A percentile compares a stretch with the other conserved stretches of the same genome.
These are phyloP conservation scores for Dromius quadrimaculatus DNA, from an alignment of 2,888 invertebrate species.

Conservation along the genomic window DNA sequence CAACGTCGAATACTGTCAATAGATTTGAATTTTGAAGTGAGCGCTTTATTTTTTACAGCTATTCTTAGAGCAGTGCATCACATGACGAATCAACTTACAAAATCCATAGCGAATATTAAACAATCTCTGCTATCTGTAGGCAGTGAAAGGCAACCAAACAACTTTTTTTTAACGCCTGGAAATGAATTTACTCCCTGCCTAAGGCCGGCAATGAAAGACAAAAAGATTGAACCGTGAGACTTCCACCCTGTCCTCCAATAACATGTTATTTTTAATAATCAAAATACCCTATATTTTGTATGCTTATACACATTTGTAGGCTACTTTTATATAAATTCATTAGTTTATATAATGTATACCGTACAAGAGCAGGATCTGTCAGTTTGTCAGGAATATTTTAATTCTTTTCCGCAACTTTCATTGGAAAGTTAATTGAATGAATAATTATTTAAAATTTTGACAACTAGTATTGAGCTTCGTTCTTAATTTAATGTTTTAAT, in stretches of 20 bases:
- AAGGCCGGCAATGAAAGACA: conserved; percentile 45
- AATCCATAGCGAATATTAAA: conserved; percentile 48
- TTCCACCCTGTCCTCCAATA: conserved; percentile 12
- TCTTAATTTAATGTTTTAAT: too few species aligned
- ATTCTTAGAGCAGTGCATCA: conserved; percentile 50
- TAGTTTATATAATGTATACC: conserved; percentile 38
- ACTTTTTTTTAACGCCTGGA: conserved; percentile 46
- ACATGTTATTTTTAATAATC: conserved; percentile 33
- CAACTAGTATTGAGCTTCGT: too few species aligned
- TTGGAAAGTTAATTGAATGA: too few species aligned
- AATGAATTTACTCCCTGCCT: conserved; percentile 48
- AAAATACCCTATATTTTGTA: conserved; percentile 46
- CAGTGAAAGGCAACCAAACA: conserved; percentile 47
- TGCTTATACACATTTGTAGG: conserved; percentile 37
- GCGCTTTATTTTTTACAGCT: conserved; percentile 48
- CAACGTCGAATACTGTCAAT: too few species aligned
- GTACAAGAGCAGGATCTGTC: conserved; percentile 21
- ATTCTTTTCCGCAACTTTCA: too few species aligned
- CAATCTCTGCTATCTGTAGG: conserved; percentile 47
- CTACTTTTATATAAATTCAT: conserved; percentile 43
- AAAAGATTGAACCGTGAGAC: conserved; percentile 46
- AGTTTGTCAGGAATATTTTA: background rate
- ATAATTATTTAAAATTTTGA: too few species aligned
- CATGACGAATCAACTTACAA: conserved; percentile 50
- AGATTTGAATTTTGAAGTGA: too few species aligned